Conservation (phyloP, 2,888 invertebrate genomes). For the Taenaris catops region DNA sequence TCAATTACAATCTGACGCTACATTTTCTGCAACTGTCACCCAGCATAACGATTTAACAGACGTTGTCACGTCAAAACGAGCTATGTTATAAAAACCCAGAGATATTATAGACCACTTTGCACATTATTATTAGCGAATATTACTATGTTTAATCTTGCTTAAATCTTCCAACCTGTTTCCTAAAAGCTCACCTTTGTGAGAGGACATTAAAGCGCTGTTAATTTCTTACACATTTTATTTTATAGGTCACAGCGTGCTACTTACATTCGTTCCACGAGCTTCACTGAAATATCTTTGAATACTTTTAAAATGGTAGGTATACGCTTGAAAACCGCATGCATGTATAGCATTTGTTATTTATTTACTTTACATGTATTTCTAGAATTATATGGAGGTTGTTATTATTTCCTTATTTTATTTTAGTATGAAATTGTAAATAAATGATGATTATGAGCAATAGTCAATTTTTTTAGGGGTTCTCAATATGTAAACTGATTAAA, state of each 20-base stretch:
- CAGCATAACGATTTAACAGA: too few relatives aligned
- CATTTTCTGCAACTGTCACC: too few relatives aligned
- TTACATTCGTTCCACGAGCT: conserved; percentile 22
- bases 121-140: too few relatives aligned
- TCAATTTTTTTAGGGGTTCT: too few relatives aligned
- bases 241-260: conserved; percentile 23
- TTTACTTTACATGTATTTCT: not conserved
- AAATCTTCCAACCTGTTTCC: conserved; percentile 2
- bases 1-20: too few relatives aligned
- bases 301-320: conserved; percentile 21
- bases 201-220: conserved; percentile 12
- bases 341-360: not conserved
- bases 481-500: too few relatives aligned
- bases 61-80: too few relatives aligned
- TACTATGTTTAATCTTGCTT: conserved; percentile 5
- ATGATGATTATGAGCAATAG: too few relatives aligned
- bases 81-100: too few relatives aligned
- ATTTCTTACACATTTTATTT: conserved; percentile 19
- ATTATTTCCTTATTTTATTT: too few relatives aligned
- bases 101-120: too few relatives aligned
- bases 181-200: not conserved
- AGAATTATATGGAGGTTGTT: not conserved
- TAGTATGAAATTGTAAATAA: too few relatives aligned
- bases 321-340: not conserved
- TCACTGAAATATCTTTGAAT: conserved; percentile 22